Evolutionary conservation across 2,113 vertebrate species (phyloP), one percentile per base, ranked within the genome.

Genomic region (Pheucticus melanocephalus): DNA sequence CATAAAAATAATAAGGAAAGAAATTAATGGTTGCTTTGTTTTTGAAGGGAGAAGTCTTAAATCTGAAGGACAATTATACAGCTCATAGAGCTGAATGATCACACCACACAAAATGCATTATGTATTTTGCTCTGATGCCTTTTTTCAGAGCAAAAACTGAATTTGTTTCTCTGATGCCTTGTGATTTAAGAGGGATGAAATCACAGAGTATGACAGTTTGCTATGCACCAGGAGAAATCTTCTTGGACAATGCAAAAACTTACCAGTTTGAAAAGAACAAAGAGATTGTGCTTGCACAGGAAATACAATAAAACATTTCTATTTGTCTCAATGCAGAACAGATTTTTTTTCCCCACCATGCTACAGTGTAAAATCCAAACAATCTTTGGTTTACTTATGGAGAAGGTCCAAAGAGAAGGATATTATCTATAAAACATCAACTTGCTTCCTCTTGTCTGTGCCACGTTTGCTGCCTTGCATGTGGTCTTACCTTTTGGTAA

Each of bases 21-120:
- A 60, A 65, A 57, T 24, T 22, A 79, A 57, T 16, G 44, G 14
- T 24, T 63, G 12, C 23, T 91, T 85, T 89, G 63, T 23, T 73
- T 87, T 73, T 61, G 68, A 95, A 77, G 27, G 5, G 9, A 31
- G 37, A 90, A 73, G 54, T 84, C 50, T 61, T 40, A 12, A 82
- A 57, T 70, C 25, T 77, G 59, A 93, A 90, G 63, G 42, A 82
- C n/a, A 88, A 66, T 93, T 93, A 61, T 51, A 21, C 50, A 88
- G 82, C 61, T 94, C 63, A 63, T 24, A 86, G 53, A 80, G 37
- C 70, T 89, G 81, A 90, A 91, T 50, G 69, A 92, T 94, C 71
- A 82, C 51, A 78, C 8, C 12, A 73, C 20, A 42, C 7, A 15
- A 79, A 89, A 94, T 12, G 9, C n/a, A 53, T 73, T 79, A 81